Conservation (phyloP, 2,888 invertebrate genomes). For the Apodemia mormo region DNA sequence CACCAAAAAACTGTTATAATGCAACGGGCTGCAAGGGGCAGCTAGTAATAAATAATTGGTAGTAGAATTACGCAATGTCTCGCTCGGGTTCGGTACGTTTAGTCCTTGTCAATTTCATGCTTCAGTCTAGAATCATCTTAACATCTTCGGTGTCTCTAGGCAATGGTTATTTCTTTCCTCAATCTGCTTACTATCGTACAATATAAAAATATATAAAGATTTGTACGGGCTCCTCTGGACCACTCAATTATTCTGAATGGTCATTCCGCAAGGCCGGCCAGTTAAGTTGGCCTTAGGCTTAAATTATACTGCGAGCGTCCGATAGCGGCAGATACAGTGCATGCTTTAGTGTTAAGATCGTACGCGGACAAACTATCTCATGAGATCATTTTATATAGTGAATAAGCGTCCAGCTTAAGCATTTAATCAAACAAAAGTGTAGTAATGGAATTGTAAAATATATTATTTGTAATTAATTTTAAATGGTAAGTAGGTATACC, state of each 20-base stretch:
- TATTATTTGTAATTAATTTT: no score
- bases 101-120: background rate
- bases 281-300: conserved; percentile 45
- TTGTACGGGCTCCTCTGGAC: background rate
- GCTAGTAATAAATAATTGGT: no score
- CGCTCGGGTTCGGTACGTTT: background rate
- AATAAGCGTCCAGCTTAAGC: background rate
- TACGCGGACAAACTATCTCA: conserved; percentile 34
- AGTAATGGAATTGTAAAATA: no score
- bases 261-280: conserved; percentile 52
- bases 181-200: no score
- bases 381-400: background rate
- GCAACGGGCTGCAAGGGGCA: no score
- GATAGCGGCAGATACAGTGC: conserved; percentile 50
- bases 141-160: no score
- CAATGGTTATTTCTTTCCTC: no score
- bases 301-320: conserved; percentile 50
- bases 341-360: conserved; percentile 44
- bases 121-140: background rate
- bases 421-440: no score
- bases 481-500: no score
- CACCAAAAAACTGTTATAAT: no score
- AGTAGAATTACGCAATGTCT: no score
- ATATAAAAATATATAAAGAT: no score
- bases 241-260: conserved; percentile 40